phyloP scores from a whole-genome alignment of 1,140 invertebrate genomes.

The Heliconius hermathena region DNA sequence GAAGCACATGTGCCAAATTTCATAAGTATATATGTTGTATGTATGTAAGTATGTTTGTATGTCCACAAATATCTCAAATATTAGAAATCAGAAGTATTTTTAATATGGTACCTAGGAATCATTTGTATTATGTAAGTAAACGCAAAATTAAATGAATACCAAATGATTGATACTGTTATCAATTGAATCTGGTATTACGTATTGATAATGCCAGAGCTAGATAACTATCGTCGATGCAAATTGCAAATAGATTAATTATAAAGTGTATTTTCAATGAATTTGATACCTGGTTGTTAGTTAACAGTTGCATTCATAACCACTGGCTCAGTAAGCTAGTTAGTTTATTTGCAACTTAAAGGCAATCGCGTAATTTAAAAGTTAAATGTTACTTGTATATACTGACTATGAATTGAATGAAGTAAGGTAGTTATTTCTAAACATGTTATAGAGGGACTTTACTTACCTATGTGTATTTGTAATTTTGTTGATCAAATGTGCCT shows the following conservation, averaged over 20 bases:
- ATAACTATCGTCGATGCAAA: conserved; percentile 35
- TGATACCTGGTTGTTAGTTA: conserved; percentile 18
- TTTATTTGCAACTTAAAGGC: conserved; percentile 55
- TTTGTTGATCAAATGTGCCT: background rate
- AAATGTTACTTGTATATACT: conserved; percentile 22
- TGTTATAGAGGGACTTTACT: background rate
- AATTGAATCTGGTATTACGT: conserved; percentile 32
- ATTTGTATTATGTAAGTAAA: conserved; percentile 3
- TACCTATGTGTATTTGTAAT: background rate
- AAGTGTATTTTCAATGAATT: conserved; percentile 35
- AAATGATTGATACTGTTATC: conserved; percentile 26
- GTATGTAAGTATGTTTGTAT: too few relatives aligned
- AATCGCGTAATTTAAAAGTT: conserved; percentile 41
- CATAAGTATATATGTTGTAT: too few relatives aligned
- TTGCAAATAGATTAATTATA: conserved; percentile 35
- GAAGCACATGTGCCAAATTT: too few relatives aligned
- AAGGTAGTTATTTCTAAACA: background rate
- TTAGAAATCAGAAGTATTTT: too few relatives aligned
- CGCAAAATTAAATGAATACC: background rate
- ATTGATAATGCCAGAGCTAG: conserved; percentile 25
- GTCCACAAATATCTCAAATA: too few relatives aligned
- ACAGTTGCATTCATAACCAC: conserved; percentile 29
- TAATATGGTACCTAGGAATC: too few relatives aligned
- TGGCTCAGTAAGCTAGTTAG: conserved; percentile 31
- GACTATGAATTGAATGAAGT: background rate